Base-by-base conservation (phyloP, 2,888 invertebrate genomes). In the Tricholauxania praeusta region DNA sequence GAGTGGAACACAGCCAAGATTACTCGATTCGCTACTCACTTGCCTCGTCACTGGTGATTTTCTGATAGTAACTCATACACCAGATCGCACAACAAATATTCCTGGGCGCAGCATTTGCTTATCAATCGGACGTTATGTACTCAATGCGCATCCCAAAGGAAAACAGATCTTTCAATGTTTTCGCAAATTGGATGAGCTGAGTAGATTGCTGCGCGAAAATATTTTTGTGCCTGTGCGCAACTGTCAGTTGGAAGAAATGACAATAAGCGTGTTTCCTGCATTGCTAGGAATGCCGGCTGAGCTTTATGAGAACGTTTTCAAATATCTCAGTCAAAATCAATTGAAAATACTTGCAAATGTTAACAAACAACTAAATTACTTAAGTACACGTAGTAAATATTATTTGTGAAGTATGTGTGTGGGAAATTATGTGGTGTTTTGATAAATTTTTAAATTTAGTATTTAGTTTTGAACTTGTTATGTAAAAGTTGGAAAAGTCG, bases 161-260 rank as follows among this genome's bases (percentile, higher is more conserved):
- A 82, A 78, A 65, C 81, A 82, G 10, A 48, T 84, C 8, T 75
- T 79, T 48, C 76, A 79, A 17, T 80, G 85, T 12, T 84, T 87
- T 17, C 80, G 82, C 2, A 83, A 85, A 71, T 75, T 90, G 53
- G 88, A 88, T 77, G 88, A 89, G 78, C 84, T 90, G 32, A 87
- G 89, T 12, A 80, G 83, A 53, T 88, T 86, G 71, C 87, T 91
- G 73, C 91, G 91, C 79, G 89, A 91, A 76, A 85, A 88, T 71
- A 78, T 92, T 32, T 80, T 89, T 52, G 86, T 89, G 49, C 90
- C 91, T 47, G 88, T 91, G 55, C 90, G 90, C 69, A 89, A 90
- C 78, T 88, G 88, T 77, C 88, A 91, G 78, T 82, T 91, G 19
- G 79, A 84, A 71, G 69, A 75, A 28, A 83, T 88, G 79, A 73